These are phyloP conservation scores for Drosophila pseudotakahashii DNA, from an alignment of 2,888 invertebrate species.

Conservation along the genomic window DNA sequence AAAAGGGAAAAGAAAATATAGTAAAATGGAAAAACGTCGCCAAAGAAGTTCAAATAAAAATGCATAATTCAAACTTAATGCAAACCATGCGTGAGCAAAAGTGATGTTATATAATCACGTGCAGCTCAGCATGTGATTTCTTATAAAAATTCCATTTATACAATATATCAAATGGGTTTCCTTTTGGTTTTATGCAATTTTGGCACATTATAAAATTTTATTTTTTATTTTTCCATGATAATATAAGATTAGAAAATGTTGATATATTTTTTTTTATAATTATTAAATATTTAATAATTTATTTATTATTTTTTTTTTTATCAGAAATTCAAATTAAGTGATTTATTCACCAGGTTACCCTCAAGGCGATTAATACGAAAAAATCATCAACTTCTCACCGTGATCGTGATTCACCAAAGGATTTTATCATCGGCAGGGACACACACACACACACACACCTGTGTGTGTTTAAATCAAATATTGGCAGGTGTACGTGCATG, in stretches of 20 bases:
- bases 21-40: constrained; percentile 30
- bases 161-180: neutral
- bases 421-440: constrained; percentile 4
- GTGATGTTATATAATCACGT: neutral
- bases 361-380: neutral
- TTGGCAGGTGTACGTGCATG: constrained; percentile 54
- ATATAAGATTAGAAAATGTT: no score
- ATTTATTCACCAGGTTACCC: neutral
- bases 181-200: neutral
- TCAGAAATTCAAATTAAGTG: neutral
- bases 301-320: neutral
- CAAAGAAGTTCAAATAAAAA: constrained; percentile 55
- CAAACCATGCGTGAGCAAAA: constrained; percentile 31
- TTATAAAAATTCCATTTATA: neutral
- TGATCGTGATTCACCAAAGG: constrained; percentile 18
- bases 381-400: constrained; percentile 1
- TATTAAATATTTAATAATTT: neutral
- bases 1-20: constrained; percentile 3
- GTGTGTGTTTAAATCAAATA: constrained; percentile 53
- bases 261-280: no score
- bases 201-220: no score
- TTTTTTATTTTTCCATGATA: no score
- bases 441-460: constrained; percentile 7
- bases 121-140: neutral
- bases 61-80: constrained; percentile 61